Percentiles rank a stretch among this genome's conserved stretches.
Evolutionary conservation across 64 coral and sea anemone genomes (phyloP).

Genomic region (Trachythela sp.): DNA sequence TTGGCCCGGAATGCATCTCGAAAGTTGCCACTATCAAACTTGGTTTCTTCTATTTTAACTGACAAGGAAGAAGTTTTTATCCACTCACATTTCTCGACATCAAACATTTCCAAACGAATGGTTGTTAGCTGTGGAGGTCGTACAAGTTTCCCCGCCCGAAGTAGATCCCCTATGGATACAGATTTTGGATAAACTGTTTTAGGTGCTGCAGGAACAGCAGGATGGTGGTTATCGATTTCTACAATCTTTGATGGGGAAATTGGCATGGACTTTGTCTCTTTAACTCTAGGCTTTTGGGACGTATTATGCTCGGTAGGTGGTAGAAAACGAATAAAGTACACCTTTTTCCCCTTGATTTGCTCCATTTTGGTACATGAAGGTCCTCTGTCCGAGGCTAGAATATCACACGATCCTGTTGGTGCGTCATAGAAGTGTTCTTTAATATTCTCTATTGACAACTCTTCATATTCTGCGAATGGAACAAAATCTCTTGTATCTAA

Average conservation of each 20-base stretch:
- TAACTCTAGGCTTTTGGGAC: neutral
- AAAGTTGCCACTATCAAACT: constrained; percentile 46
- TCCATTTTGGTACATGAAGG: constrained; percentile 54
- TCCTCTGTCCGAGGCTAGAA: constrained; percentile 56
- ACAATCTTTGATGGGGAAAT: neutral
- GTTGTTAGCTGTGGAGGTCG: neutral
- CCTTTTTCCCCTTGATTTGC: constrained; percentile 55
- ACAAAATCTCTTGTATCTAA: constrained; percentile 49
- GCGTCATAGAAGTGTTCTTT: constrained; percentile 37
- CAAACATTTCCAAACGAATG: constrained; percentile 33
- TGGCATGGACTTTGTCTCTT: neutral
- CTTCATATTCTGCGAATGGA: constrained; percentile 46
- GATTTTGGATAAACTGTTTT: constrained; percentile 35
- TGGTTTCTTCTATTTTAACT: constrained; percentile 42
- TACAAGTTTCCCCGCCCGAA: constrained; percentile 45
- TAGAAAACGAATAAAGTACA: constrained; percentile 39
- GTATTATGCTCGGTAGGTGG: constrained; percentile 27
- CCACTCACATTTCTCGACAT: constrained; percentile 32
- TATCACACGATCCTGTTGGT: constrained; percentile 51
- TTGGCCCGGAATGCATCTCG: constrained; percentile 53
- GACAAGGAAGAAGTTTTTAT: constrained; percentile 25
- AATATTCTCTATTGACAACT: constrained; percentile 38
- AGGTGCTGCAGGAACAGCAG: constrained; percentile 11
- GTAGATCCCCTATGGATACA: constrained; percentile 20
- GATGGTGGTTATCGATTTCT: constrained; percentile 21